These are phyloP conservation scores for Uropetala carovei DNA, from an alignment of 2,888 invertebrate species.

Conservation along the genomic window DNA sequence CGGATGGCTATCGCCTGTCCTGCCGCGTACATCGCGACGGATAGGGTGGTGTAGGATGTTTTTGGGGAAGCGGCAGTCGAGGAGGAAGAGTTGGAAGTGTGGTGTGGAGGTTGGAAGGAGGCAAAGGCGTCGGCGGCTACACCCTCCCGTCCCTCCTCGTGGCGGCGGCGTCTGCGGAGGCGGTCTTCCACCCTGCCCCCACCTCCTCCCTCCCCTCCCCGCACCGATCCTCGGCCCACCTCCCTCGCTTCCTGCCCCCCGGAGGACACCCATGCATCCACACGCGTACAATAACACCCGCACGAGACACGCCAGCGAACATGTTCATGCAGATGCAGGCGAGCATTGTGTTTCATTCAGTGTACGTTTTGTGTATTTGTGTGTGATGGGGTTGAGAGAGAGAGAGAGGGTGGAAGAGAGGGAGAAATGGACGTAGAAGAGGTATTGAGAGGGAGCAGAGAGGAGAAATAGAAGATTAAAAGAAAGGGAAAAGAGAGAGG, in stretches of 20 bases:
- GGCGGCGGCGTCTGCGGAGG: constrained; percentile 20
- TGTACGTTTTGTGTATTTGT: constrained; percentile 10
- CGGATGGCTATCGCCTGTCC: constrained; percentile 65
- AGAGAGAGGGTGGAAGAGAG: constrained; percentile 3
- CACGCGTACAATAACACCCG: constrained; percentile 53
- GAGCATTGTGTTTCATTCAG: constrained; percentile 35
- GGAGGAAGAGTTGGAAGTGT: not conserved
- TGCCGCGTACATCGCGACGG: constrained; percentile 65
- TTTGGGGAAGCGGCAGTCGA: constrained; percentile 2
- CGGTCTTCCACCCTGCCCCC: constrained; percentile 11
- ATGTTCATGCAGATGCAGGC: constrained; percentile 56
- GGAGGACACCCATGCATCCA: constrained; percentile 34
- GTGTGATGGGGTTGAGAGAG: not conserved
- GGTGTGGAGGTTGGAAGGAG: not conserved
- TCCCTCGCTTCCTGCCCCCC: not conserved
- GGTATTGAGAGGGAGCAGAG: not conserved
- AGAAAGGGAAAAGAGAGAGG: constrained; percentile 12
- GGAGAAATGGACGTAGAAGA: not conserved
- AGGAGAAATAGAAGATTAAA: not conserved
- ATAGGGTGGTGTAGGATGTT: not conserved
- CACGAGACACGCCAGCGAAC: constrained; percentile 57
- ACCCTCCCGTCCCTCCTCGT: not conserved
- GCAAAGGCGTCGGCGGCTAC: not conserved
- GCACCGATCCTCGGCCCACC: not conserved
- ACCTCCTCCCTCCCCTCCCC: not conserved